Conservation (phyloP, 2,888 invertebrate genomes). For the Metacarcinus magister region DNA sequence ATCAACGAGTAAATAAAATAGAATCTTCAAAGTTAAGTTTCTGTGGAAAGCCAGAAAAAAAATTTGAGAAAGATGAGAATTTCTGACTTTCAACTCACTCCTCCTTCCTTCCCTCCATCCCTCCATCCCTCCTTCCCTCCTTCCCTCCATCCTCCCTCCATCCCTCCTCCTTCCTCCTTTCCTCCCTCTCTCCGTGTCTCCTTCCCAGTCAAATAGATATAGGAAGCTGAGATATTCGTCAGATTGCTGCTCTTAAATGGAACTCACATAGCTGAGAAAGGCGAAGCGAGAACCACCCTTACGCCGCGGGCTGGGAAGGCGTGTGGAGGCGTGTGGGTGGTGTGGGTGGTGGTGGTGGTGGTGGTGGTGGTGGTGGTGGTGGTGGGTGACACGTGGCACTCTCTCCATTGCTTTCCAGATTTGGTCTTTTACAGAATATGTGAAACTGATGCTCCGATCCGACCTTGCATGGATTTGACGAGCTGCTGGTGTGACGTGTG, state of each 20-base stretch:
- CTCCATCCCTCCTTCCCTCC: neutral
- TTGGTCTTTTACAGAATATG: constrained; percentile 9
- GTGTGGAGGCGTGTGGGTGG: neutral
- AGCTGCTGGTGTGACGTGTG: neutral
- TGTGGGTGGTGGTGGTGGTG: neutral
- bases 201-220: constrained; percentile 62
- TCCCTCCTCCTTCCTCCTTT: neutral
- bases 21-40: neutral
- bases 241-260: constrained; percentile 70
- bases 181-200: neutral
- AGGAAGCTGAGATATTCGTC: constrained; percentile 70
- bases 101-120: neutral
- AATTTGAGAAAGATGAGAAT: neutral
- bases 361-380: neutral
- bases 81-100: neutral
- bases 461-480: neutral
- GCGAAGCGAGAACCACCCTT: neutral
- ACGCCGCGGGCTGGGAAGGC: neutral
- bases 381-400: neutral
- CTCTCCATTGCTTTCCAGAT: neutral
- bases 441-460: neutral
- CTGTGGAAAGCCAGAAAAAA: neutral
- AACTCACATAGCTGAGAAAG: neutral
- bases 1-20: neutral
- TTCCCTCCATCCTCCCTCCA: neutral